Conservation (phyloP, 1,140 invertebrate species). For the Papilio polytes region DNA sequence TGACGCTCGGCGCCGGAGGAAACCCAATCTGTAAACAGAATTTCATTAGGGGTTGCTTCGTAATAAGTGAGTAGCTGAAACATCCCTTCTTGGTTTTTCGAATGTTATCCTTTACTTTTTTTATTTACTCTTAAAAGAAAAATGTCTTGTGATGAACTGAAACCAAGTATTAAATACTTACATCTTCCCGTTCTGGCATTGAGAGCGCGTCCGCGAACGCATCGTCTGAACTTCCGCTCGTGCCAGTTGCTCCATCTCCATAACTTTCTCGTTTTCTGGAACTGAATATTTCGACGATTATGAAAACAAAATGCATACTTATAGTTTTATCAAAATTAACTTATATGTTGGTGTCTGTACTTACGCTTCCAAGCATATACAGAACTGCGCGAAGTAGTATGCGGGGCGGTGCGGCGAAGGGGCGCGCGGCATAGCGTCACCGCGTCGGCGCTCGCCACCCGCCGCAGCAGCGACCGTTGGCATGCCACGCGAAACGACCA, state of each 20-base stretch:
- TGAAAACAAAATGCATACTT: not conserved
- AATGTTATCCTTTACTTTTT: no score
- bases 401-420: constrained; percentile 74
- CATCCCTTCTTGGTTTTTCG: no score
- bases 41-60: not conserved
- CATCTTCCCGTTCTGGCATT: constrained; percentile 84
- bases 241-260: constrained; percentile 84
- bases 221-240: constrained; percentile 82
- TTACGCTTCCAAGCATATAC: constrained; percentile 83
- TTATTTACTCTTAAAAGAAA: not conserved
- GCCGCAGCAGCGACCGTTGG: constrained; percentile 79
- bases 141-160: not conserved
- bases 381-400: constrained; percentile 84
- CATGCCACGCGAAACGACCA: constrained; percentile 82
- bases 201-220: constrained; percentile 83
- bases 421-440: constrained; percentile 71
- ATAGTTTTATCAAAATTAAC: not conserved
- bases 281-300: constrained; percentile 47
- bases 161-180: constrained; percentile 51
- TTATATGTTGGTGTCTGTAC: not conserved
- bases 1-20: constrained; percentile 80
- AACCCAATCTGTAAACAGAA: constrained; percentile 72
- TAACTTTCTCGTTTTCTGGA: constrained; percentile 82
- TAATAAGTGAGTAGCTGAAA: no score
- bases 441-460: constrained; percentile 80